Conservation (phyloP, 1,140 invertebrate genomes). For the Temnothorax curvispinosus region DNA sequence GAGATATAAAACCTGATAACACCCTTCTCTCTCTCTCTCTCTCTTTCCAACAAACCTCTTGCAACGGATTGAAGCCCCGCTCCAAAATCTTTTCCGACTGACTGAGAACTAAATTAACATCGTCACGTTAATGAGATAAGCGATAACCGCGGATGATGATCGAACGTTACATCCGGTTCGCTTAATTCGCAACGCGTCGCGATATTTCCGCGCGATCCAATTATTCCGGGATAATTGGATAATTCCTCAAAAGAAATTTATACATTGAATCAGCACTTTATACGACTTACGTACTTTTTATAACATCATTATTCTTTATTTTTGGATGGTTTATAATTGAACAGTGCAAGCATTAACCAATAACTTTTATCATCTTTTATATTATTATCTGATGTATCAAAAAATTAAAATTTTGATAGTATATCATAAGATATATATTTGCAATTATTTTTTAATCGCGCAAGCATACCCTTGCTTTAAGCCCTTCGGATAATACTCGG, state of each 20-base stretch:
- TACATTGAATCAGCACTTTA: background rate
- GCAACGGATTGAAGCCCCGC: conserved; percentile 61
- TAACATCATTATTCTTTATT: background rate
- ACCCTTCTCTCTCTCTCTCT: conserved; percentile 33
- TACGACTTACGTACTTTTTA: background rate
- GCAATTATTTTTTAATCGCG: no score
- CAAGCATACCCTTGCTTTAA: no score
- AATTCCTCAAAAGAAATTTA: background rate
- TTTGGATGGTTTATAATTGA: background rate
- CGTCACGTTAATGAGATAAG: conserved; percentile 57
- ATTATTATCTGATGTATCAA: no score
- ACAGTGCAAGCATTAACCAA: background rate
- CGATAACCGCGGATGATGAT: background rate
- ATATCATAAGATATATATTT: no score
- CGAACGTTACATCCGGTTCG: background rate
- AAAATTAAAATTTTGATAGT: no score
- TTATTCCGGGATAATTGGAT: background rate
- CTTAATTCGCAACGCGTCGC: background rate
- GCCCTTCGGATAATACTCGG: no score
- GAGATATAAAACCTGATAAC: conserved; percentile 55
- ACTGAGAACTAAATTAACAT: conserved; percentile 80
- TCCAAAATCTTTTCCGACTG: conserved; percentile 77
- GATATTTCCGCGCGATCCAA: background rate
- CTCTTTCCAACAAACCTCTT: conserved; percentile 72
- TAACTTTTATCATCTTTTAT: background rate